Evolutionary conservation across 2,797 vertebrate species (phyloP).

Genomic region (Coccyzus lansbergi): DNA sequence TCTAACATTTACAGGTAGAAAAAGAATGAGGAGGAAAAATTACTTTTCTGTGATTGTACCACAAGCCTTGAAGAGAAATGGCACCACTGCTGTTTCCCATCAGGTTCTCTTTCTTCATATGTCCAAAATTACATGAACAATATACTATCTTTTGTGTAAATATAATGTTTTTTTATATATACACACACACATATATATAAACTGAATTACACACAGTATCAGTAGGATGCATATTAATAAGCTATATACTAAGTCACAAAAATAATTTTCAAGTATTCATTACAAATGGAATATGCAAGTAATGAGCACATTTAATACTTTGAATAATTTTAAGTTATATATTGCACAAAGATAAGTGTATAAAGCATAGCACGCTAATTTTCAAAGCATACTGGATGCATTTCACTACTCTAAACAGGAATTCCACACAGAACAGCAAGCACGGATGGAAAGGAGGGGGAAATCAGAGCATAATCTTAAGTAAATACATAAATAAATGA

Average conservation of each 20-base stretch:
- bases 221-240: not conserved
- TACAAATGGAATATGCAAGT: not conserved
- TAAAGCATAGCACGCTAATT: not conserved
- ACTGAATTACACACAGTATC: not conserved
- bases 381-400: not conserved
- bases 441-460: not conserved
- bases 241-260: not conserved
- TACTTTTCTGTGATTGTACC: not conserved
- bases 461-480: not conserved
- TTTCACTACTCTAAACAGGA: not conserved
- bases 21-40: not conserved
- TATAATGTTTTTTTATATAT: not conserved
- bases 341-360: not conserved
- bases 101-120: not conserved
- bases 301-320: not conserved
- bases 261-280: not conserved
- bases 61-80: not conserved
- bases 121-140: not conserved
- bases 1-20: not conserved
- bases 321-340: not conserved
- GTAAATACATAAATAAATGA: constrained; percentile 24
- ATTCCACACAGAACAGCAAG: not conserved
- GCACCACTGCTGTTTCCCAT: not conserved
- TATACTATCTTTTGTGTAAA: not conserved
- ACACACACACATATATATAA: not conserved